Evolutionary conservation across 2,797 vertebrate species (phyloP).

Genomic region (Danio jaintianensis): DNA sequence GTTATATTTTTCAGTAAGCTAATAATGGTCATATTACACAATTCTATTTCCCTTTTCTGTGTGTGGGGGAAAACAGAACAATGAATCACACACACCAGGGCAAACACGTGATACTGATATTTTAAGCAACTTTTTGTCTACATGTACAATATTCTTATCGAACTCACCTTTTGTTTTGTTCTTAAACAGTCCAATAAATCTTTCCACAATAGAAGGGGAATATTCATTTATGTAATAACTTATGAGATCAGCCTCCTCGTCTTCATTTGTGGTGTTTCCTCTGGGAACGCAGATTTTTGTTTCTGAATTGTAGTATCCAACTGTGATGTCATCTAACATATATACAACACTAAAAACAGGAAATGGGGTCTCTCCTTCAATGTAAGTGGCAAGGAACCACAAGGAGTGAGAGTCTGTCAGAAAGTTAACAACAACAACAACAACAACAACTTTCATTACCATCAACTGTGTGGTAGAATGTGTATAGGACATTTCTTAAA

Average conservation of each 20-base stretch:
- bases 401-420: neutral
- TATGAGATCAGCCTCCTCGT: neutral
- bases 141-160: too few relatives aligned
- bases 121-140: too few relatives aligned
- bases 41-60: too few relatives aligned
- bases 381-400: neutral
- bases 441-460: too few relatives aligned
- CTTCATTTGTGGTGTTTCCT: neutral
- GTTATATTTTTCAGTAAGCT: too few relatives aligned
- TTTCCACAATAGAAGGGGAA: neutral
- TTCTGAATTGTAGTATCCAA: constrained; percentile 15
- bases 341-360: neutral
- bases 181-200: neutral
- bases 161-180: neutral
- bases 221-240: neutral
- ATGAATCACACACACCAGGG: too few relatives aligned
- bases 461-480: too few relatives aligned
- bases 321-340: constrained; percentile 12
- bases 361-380: neutral
- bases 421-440: too few relatives aligned
- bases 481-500: too few relatives aligned
- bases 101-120: too few relatives aligned
- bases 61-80: too few relatives aligned
- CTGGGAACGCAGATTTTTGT: neutral
- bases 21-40: too few relatives aligned